phyloP scores from a whole-genome alignment of 37 sponge, comb jelly and placozoan species.

The Lycopodina hypogea region DNA sequence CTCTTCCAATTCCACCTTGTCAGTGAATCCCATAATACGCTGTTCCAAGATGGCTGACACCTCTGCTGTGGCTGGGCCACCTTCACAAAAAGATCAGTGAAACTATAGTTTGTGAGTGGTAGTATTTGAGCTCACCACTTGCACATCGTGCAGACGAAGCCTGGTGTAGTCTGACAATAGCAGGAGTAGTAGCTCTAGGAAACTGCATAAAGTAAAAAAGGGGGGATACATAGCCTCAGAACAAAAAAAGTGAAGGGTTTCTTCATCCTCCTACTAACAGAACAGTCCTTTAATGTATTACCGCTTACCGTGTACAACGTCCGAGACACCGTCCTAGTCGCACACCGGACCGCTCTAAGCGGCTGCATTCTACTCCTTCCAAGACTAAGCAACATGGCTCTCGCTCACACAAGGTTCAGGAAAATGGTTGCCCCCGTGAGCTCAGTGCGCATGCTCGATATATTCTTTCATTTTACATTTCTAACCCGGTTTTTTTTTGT shows the following conservation, averaged over 20 bases:
- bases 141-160: constrained; percentile 28
- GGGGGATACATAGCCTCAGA: not conserved
- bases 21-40: constrained; percentile 82
- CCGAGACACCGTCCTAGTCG: constrained; percentile 19
- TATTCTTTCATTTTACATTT: too few species aligned
- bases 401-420: too few species aligned
- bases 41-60: constrained; percentile 95
- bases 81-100: not conserved
- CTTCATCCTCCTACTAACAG: too few species aligned
- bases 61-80: constrained; percentile 75
- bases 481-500: too few species aligned
- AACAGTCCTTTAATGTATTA: not conserved
- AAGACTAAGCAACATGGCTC: too few species aligned
- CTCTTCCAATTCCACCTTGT: constrained; percentile 91
- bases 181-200: constrained; percentile 8
- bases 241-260: not conserved
- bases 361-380: constrained; percentile 33
- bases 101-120: not conserved
- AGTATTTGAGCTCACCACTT: constrained; percentile 23
- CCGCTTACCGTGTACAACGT: constrained; percentile 16
- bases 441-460: constrained; percentile 20
- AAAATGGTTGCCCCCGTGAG: constrained; percentile 16
- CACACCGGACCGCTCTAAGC: constrained; percentile 38
- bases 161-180: not conserved
- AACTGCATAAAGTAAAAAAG: constrained; percentile 13